Evolutionary conservation across 2,888 invertebrate genomes (phyloP), one percentile per base, ranked within the genome.

Genomic region (Megastigmus dorsalis): DNA sequence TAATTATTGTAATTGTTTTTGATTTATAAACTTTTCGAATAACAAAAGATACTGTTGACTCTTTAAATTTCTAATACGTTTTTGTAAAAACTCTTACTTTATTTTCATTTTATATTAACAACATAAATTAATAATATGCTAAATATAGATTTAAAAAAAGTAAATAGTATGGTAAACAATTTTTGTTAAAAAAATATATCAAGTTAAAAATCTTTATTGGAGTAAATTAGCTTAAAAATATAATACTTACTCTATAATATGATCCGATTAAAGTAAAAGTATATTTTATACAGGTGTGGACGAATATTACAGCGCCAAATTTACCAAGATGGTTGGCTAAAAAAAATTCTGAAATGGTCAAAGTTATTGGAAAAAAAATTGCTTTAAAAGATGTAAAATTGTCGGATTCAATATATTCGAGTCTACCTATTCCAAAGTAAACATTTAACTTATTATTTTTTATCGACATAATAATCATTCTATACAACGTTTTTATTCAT

Each of bases 281-380:
- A 9, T 5, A 10, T 18, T 28, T 48, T 66, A 50, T 50, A 13
- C 88, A 89, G 78, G 84, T 84, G 69, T 89, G 91, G 67, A 91
- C 89, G 77, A 86, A 85, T 0, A 79, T 89, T 10, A 87, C 89
- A 76, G 79, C 90, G 10, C 80, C 85, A 30, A 82, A 86, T 28
- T 88, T 90, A 79, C 84, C 91, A 1, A 80, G 79, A 23, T 84
- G 81, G 81, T 41, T 86, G 20, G 80, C 80, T 3, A 84, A 86
- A 63, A 85, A 87, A 20, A 88, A 89, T 76, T 80, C 79, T 1
- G 81, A 88, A 2, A 84, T 88, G 30, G 89, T 90, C 81, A 78
- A 87, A 9, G 86, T 92, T 57, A 85, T 86, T 26, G 91, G 91
- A 6, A 78, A 77, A 45, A 92, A 92, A 81, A 82, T 79, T 3